Base-by-base conservation (phyloP, 2,113 vertebrate genomes). In the Dinomys branickii region DNA sequence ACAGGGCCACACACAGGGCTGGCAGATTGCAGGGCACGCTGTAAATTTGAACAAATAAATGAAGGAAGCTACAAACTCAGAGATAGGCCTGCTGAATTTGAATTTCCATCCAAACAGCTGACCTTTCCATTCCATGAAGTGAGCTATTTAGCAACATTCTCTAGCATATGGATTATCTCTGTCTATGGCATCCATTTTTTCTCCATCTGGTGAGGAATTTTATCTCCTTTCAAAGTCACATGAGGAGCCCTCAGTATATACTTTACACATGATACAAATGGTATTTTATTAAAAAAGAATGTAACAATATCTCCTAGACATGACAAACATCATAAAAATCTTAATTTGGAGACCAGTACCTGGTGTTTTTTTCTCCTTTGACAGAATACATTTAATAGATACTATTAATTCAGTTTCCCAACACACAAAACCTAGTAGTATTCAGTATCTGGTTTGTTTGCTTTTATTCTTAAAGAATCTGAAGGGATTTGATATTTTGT, bases 401-500 rank as follows among this genome's bases (percentile, higher is more conserved):
- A 7, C 90, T 58, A 96, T 84, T 50, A 93, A 91, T 91, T 92
- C 58, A 38, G 26, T 82, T 75, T 38, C 58, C 80, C 30, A 13
- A 71, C 8, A 10, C 56, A 26, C n/a, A 87, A 90, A 90, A 89
- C 88, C 65, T 54, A 58, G 71, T 89, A 35, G 67, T 91, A 85
- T 96, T 93, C 96, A 75, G 82, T 67, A 56, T 59, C 73, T 75
- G 86, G 52, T 71, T 90, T 97, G 94, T 90, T 95, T 96, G 97
- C 95, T 97, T 97, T 97, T 95, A 92, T 94, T 95, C 89, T 95
- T 96, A 85, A 97, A 97, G 90, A 98, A 96, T 97, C 88, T 84
- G 93, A 95, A 98, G 92, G 91, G 75, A 86, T 93, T 92, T 96
- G 97, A 96, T 94, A 96, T 98, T 98, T 96, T 88, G 73, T 95